Base-by-base conservation (phyloP, 2,113 vertebrate species). In the Brachyhypopomus gauderio region DNA sequence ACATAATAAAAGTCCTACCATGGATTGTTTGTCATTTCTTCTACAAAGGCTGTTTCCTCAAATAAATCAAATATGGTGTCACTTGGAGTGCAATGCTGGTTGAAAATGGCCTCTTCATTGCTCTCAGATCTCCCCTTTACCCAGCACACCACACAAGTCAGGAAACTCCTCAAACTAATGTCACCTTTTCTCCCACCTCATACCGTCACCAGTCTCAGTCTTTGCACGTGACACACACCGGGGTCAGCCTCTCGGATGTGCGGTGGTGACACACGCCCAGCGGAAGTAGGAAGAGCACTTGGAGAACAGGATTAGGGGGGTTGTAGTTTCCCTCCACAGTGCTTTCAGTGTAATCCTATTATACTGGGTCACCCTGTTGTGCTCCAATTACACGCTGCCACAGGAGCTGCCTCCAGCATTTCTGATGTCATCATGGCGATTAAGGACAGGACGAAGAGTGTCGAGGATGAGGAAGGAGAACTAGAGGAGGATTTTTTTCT, bases 311-410 rank as follows among this genome's bases (percentile, higher is more conserved):
- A 86, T 86, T 86, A 86, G 76, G 75, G 59, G 72, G 66, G 66
- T 79, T 82, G 79, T 74, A 75, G 79, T 83, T 85, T 74, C 76
- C 78, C 74, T 23, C 71, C 59, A 22, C 78, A 86, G 80, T 84
- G 83, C 81, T 89, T 83, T 81, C 52, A 41, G 60, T 38, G 74
- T 86, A 87, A 87, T 89, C 85, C 85, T 85, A 73, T 89, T 85
- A 86, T 64, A 72, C 64, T 73, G 71, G 78, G 66, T 83, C 84
- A 82, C 66, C 75, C 72, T n/a, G 67, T 48, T 74, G 58, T 56
- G 84, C 81, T 83, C 76, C 77, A 85, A 72, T 84, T 80, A 79
- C 77, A 72, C 72, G 4, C 48, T 41, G 55, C 84, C 78, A 25
- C 7, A 45, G 58, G 77, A 82, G 75, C 12, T 7, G 30, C 62